These are phyloP conservation scores for Sarcophaga carnaria DNA, from an alignment of 2,888 invertebrate genomes.

Conservation along the genomic window DNA sequence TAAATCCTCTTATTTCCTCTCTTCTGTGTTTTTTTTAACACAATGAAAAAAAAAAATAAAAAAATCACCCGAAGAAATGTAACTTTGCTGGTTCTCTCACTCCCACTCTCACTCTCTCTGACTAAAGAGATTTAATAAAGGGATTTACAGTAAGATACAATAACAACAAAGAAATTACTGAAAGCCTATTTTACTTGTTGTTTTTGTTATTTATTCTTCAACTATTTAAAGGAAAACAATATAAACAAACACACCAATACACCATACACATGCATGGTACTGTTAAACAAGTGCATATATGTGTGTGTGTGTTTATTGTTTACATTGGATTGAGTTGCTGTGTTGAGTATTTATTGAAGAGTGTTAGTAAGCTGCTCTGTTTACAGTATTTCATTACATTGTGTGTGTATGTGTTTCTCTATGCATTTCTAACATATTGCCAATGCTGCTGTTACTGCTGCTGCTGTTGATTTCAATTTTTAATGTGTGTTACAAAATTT, in stretches of 20 bases:
- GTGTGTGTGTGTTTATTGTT: too few relatives aligned
- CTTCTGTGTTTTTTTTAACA: not conserved
- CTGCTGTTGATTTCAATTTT: not conserved
- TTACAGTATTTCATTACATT: not conserved
- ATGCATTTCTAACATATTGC: not conserved
- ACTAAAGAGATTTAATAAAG: not conserved
- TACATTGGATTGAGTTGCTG: too few relatives aligned
- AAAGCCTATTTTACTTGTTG: not conserved
- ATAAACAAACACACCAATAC: not conserved
- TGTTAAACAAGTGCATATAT: not conserved
- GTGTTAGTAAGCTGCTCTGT: not conserved
- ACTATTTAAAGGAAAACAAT: not conserved
- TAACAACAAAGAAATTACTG: not conserved
- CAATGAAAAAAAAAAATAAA: too few relatives aligned
- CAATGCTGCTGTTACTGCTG: too few relatives aligned
- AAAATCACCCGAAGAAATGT: too few relatives aligned
- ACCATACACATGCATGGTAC: not conserved
- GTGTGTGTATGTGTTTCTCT: not conserved
- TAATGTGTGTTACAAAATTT: not conserved
- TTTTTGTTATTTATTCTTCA: not conserved
- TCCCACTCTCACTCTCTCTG: not conserved
- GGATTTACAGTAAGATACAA: not conserved
- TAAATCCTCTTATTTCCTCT: slow-evolving; percentile 8
- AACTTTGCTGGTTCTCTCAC: too few relatives aligned
- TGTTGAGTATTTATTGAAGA: not conserved